Evolutionary conservation across 2,113 vertebrate species (phyloP).

Genomic region (Apus apus): DNA sequence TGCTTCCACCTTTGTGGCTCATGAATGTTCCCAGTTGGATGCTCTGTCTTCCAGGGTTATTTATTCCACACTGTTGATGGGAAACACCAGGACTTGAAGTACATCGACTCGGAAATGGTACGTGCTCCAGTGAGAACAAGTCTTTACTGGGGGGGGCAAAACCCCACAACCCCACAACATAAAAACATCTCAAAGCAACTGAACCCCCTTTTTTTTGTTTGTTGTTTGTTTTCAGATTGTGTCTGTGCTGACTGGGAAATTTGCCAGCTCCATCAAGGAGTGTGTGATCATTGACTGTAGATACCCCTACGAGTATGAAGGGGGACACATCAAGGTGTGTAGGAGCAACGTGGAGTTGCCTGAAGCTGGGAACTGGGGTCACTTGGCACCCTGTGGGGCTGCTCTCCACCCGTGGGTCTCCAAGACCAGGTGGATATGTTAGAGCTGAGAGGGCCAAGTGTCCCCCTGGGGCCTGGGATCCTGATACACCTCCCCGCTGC

Average conservation of each 20-base stretch:
- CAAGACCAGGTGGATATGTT: fast-evolving
- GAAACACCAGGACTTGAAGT: conserved; percentile 93
- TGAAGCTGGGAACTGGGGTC: neutral
- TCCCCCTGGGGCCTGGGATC: neutral
- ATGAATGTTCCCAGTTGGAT: neutral
- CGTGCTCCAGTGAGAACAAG: neutral
- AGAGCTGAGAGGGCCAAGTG: neutral
- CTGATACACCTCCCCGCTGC: fast-evolving
- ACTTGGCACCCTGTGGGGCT: fast-evolving
- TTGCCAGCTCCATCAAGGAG: conserved; percentile 80
- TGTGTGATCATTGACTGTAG: conserved; percentile 93
- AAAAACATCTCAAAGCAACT: neutral
- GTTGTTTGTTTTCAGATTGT: conserved; percentile 78
- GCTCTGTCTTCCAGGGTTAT: conserved; percentile 78
- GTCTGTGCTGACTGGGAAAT: conserved; percentile 83
- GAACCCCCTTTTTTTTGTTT: neutral
- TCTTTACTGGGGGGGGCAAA: fast-evolving
- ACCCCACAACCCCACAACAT: too few relatives aligned
- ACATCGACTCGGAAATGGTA: conserved; percentile 92
- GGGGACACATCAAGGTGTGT: conserved; percentile 92
- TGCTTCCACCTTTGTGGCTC: fast-evolving
- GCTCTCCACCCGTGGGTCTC: fast-evolving
- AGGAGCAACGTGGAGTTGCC: neutral
- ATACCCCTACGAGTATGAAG: conserved; percentile 95
- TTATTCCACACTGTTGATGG: conserved; percentile 88